phyloP scores from a whole-genome alignment of 2,888 invertebrate species.

The Amorpha juglandis region DNA sequence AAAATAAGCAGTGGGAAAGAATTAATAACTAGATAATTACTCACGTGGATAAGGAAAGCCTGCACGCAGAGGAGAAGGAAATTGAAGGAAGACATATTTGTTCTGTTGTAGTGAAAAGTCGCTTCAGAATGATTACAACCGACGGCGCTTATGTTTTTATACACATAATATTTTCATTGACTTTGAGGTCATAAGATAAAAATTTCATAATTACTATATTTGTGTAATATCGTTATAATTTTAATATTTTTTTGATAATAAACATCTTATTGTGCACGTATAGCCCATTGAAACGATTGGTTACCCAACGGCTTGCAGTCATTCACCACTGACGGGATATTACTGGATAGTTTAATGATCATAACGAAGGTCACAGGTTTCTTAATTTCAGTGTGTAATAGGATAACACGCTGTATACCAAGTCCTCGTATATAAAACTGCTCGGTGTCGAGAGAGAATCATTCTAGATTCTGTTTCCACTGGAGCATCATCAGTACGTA shows the following conservation, averaged over 20 bases:
- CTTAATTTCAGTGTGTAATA: not conserved
- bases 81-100: conserved; percentile 25
- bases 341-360: not conserved
- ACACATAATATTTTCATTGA: too few relatives aligned
- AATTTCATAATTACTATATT: too few relatives aligned
- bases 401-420: not conserved
- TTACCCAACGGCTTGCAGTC: too few relatives aligned
- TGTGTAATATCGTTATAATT: too few relatives aligned
- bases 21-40: not conserved
- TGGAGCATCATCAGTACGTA: conserved; percentile 1
- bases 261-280: not conserved
- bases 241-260: not conserved
- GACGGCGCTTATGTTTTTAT: conserved; percentile 20
- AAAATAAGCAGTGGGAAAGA: too few relatives aligned
- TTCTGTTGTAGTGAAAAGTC: not conserved
- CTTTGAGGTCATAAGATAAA: too few relatives aligned
- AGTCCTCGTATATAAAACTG: not conserved
- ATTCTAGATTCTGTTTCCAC: not conserved
- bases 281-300: not conserved
- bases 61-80: conserved; percentile 26
- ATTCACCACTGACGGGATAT: too few relatives aligned
- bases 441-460: not conserved
- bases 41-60: conserved; percentile 27
- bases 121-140: conserved; percentile 12
- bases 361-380: conserved; percentile 6